Evolutionary conservation across 2,888 invertebrate species (phyloP), one percentile per base, ranked within the genome.

Genomic region (Drosophila mettleri): DNA sequence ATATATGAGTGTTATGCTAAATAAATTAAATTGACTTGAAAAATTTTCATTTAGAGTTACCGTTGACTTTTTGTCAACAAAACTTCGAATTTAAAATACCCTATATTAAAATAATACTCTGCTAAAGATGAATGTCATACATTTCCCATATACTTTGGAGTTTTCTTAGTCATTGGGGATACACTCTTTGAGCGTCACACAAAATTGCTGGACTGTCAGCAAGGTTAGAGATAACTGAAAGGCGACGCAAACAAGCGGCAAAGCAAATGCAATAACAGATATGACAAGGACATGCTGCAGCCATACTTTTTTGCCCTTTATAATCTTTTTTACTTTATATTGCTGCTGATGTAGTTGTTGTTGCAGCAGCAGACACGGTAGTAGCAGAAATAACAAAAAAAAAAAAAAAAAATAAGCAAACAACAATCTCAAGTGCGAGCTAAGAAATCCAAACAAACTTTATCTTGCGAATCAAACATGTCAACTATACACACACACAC

Each of bases 391-490:
- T 67, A 70, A 57, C 89, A 84, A n/a, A n/a, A n/a, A n/a, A n/a
- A n/a, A n/a, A n/a, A n/a, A n/a, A n/a, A n/a, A n/a, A n/a, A n/a
- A n/a, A n/a, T n/a, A n/a, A n/a, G n/a, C n/a, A n/a, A 78, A 81
- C 84, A 71, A 74, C 65, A 78, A 69, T 74, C 81, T 74, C 61
- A 59, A 48, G 58, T 68, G 70, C 66, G 36, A 80, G 78, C 78
- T 53, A 64, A 65, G 69, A 71, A 85, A 89, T 74, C 69, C 86
- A 87, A 83, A 78, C 73, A 85, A 85, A 89, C 77, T 89, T 89
- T 89, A 88, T 85, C 83, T 85, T 88, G 59, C 20, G 86, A 88
- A 77, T 86, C 80, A 89, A 76, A 85, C 63, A 78, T 72, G 57
- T 67, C 66, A 52, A 22, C 36, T 18, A 60, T 62, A 81, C 64